phyloP scores from a whole-genome alignment of 2,888 invertebrate genomes.

The Drosophila sordidula region DNA sequence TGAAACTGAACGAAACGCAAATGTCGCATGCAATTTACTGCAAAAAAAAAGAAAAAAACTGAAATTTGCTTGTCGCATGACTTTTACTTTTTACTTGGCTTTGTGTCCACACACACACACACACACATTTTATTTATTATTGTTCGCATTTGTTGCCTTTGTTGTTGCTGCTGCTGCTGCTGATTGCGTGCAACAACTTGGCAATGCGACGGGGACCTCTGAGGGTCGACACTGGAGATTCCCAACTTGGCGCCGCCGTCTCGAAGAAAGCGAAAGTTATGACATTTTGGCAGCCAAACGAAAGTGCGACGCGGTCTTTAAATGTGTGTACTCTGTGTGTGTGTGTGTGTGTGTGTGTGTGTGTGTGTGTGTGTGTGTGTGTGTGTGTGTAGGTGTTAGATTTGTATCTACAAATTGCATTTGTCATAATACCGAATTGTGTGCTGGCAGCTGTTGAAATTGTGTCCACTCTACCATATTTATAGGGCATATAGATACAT shows the following conservation, averaged over 20 bases:
- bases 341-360: too few relatives aligned
- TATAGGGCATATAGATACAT: too few relatives aligned
- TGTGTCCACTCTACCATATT: not conserved
- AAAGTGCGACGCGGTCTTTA: conserved; percentile 48
- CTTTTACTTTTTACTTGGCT: conserved; percentile 63
- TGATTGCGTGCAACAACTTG: conserved; percentile 72
- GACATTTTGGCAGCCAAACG: conserved; percentile 70
- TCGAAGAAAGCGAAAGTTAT: conserved; percentile 75
- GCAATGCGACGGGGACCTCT: conserved; percentile 31
- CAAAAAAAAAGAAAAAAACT: conserved; percentile 44
- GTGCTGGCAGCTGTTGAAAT: conserved; percentile 5
- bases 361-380: conserved; percentile 9
- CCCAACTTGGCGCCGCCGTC: conserved; percentile 45
- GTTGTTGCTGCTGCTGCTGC: conserved; percentile 26
- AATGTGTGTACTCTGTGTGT: not conserved
- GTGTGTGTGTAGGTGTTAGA: conserved; percentile 38
- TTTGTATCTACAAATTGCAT: conserved; percentile 70
- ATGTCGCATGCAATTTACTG: conserved; percentile 72
- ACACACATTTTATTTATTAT: conserved; percentile 47
- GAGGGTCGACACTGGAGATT: conserved; percentile 38
- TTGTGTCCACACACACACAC: conserved; percentile 14
- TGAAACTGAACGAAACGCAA: conserved; percentile 37
- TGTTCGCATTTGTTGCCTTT: conserved; percentile 21
- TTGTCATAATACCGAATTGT: conserved; percentile 41
- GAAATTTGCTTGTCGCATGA: conserved; percentile 60